Conservation (phyloP, 2,888 invertebrate genomes). For the Tribolium freemani region DNA sequence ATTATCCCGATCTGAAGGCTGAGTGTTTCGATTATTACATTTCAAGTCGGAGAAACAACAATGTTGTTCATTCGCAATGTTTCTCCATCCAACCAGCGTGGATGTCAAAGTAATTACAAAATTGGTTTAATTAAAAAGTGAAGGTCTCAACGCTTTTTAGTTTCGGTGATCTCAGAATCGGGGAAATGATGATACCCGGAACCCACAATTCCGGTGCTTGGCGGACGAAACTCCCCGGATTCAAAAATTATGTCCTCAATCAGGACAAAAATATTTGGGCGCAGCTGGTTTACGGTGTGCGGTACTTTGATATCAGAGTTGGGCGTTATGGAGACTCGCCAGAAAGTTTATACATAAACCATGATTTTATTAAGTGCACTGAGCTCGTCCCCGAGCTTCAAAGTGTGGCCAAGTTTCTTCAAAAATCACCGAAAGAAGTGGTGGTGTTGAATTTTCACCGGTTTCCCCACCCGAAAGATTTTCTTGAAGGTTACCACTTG, state of each 20-base stretch:
- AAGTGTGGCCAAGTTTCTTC: conserved; percentile 69
- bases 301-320: conserved; percentile 75
- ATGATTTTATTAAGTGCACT: conserved; percentile 30
- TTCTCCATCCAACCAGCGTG: conserved; percentile 84
- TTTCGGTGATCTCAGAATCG: conserved; percentile 60
- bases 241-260: conserved; percentile 43
- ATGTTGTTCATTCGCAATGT: conserved; percentile 76
- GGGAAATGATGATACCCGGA: conserved; percentile 75
- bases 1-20: conserved; percentile 60
- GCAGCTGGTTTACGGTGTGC: conserved; percentile 74
- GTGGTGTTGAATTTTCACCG: conserved; percentile 83
- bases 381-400: conserved; percentile 37
- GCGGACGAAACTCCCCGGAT: conserved; percentile 51
- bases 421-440: conserved; percentile 75
- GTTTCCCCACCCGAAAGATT: conserved; percentile 70
- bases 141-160: conserved; percentile 17
- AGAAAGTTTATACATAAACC: conserved; percentile 38
- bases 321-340: conserved; percentile 66
- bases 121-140: not conserved
- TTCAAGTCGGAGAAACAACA: conserved; percentile 72
- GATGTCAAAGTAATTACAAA: conserved; percentile 72
- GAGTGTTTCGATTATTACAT: conserved; percentile 79
- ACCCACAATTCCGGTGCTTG: conserved; percentile 78
- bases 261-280: conserved; percentile 73
- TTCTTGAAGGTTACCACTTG: conserved; percentile 26